Evolutionary conservation across 2,888 invertebrate genomes (phyloP).

Genomic region (Lamproptera curius): DNA sequence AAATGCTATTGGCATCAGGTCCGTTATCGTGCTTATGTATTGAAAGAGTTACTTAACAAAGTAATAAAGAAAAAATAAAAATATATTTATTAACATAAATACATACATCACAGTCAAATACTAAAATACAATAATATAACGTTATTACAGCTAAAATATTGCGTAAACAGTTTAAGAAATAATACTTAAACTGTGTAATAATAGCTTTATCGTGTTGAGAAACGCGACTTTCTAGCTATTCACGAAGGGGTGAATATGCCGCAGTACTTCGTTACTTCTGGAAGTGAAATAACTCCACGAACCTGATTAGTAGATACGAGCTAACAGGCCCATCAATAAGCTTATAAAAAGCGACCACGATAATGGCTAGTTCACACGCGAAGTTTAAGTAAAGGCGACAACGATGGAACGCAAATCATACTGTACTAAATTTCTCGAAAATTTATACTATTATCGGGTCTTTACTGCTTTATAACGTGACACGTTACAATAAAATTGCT

Average conservation of each 20-base stretch:
- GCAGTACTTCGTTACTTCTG: constrained; percentile 21
- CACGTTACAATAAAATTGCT: constrained; percentile 59
- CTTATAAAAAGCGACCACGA: constrained; percentile 50
- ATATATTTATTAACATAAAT: too few species aligned
- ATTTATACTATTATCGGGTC: constrained; percentile 53
- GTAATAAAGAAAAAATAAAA: too few species aligned
- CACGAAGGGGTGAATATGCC: constrained; percentile 18
- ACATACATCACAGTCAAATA: too few species aligned
- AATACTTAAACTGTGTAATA: too few species aligned
- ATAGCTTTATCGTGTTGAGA: too few species aligned
- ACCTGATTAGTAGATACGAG: constrained; percentile 47
- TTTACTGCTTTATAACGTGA: constrained; percentile 63
- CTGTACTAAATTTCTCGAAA: constrained; percentile 43
- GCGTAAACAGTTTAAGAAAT: too few species aligned
- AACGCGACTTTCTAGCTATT: too few species aligned
- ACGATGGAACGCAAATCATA: constrained; percentile 65
- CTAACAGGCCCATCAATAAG: constrained; percentile 55
- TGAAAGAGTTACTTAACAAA: too few species aligned
- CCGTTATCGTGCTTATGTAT: too few species aligned
- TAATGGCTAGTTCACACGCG: constrained; percentile 57
- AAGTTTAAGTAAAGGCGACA: constrained; percentile 46
- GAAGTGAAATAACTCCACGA: constrained; percentile 33
- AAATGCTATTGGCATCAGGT: too few species aligned
- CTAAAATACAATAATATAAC: too few species aligned
- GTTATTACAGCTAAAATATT: too few species aligned